Evolutionary conservation across 1,140 invertebrate species (phyloP).

Genomic region (Bursaphelenchus mucronatus): DNA sequence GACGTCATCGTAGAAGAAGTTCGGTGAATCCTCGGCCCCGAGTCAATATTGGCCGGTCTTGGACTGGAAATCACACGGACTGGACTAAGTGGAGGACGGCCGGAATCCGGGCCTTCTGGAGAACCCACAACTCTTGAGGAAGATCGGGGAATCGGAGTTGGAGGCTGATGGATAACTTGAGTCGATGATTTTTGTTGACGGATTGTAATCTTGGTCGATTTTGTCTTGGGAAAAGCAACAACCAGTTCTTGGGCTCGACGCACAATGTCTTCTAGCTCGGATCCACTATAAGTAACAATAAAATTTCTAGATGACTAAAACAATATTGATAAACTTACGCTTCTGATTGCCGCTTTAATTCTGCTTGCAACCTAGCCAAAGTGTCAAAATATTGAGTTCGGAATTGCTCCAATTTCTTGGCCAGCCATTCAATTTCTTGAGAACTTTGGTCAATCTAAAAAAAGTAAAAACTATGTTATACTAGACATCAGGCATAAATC

Average conservation of each 20-base stretch:
- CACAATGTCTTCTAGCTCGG: conserved; percentile 25
- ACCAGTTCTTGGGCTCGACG: neutral
- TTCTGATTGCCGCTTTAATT: conserved; percentile 18
- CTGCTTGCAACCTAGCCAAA: conserved; percentile 11
- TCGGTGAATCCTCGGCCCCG: no score
- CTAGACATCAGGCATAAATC: neutral
- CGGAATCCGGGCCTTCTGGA: no score
- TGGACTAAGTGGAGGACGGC: no score
- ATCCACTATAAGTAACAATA: conserved; percentile 13
- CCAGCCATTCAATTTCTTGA: conserved; percentile 14
- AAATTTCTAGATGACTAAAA: neutral
- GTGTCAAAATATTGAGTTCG: conserved; percentile 17
- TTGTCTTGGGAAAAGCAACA: no score
- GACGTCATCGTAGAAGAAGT: no score
- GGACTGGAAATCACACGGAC: no score
- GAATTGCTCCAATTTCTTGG: conserved; percentile 16
- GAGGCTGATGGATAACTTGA: conserved; percentile 9
- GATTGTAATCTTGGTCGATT: conserved; percentile 6
- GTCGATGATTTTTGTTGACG: neutral
- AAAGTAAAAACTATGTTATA: neutral
- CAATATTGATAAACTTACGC: neutral
- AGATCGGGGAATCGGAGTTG: neutral
- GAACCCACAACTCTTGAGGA: neutral
- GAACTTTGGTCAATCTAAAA: conserved; percentile 16
- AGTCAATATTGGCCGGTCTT: no score